phyloP scores from a whole-genome alignment of 37 sponge, comb jelly and placozoan species.

The Beroe ovata region DNA sequence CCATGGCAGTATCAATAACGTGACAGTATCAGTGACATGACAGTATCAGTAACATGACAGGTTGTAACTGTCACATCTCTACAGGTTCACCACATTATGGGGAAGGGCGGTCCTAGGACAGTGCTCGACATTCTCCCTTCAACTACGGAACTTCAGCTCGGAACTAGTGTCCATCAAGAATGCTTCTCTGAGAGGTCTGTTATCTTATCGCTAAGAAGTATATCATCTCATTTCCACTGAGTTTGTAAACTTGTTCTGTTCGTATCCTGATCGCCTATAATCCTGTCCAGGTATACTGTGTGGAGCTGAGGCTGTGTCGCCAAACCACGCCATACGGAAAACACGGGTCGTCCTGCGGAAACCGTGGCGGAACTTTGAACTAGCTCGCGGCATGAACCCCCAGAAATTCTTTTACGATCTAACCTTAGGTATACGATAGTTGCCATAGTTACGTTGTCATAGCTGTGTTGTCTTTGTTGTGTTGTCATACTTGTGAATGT shows the following conservation, averaged over 20 bases:
- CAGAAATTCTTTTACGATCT: slow-evolving; percentile 45
- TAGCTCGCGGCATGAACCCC: slow-evolving; percentile 61
- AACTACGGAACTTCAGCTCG: slow-evolving; percentile 50
- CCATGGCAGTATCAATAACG: no score
- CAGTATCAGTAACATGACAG: no score
- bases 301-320: slow-evolving; percentile 61
- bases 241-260: no score
- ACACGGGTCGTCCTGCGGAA: slow-evolving; percentile 21
- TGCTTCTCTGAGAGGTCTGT: neutral
- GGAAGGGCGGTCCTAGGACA: neutral
- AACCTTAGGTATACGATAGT: slow-evolving; percentile 1
- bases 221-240: no score
- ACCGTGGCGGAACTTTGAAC: slow-evolving; percentile 59
- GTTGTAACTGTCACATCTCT: no score
- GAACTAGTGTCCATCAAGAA: slow-evolving; percentile 8
- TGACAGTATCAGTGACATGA: no score
- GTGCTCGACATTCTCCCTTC: slow-evolving; percentile 29
- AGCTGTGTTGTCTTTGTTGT: no score
- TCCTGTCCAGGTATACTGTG: slow-evolving; percentile 33
- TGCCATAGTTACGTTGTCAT: no score
- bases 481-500: no score
- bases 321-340: slow-evolving; percentile 51
- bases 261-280: no score
- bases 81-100: slow-evolving; percentile 50
- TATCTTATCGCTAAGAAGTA: no score